Conservation (phyloP, 1,140 invertebrate species). For the Brachionus manjavacas region DNA sequence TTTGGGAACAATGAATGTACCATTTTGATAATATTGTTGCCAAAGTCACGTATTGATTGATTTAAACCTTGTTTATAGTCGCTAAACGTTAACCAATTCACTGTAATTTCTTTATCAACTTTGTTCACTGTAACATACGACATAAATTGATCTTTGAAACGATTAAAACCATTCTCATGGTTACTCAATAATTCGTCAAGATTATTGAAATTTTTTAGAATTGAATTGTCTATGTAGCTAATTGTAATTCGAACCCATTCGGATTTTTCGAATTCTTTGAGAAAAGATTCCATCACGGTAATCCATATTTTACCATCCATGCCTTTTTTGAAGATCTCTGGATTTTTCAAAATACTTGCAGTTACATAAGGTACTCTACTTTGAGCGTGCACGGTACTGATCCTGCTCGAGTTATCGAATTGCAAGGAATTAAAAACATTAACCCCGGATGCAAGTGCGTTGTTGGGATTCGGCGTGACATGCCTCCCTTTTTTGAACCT, state of each 20-base stretch:
- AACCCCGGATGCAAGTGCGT: neutral
- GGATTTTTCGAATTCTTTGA: neutral
- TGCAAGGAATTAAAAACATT: neutral
- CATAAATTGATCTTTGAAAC: neutral
- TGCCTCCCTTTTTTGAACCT: neutral
- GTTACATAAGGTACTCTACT: neutral
- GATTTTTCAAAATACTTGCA: neutral
- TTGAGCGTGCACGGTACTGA: neutral
- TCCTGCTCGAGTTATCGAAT: neutral
- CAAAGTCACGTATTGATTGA: neutral
- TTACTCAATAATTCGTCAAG: neutral
- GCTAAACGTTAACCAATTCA: neutral
- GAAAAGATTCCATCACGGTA: neutral
- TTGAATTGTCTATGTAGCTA: neutral
- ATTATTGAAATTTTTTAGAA: neutral
- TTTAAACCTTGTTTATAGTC: neutral
- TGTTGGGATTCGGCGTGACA: neutral
- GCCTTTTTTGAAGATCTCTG: neutral
- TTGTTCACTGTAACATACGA: neutral
- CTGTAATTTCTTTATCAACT: neutral
- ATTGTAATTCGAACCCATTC: neutral
- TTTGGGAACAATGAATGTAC: neutral
- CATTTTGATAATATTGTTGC: neutral
- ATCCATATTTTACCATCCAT: constrained; percentile 7
- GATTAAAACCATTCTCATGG: neutral